These are phyloP conservation scores for Cyprinus carpio DNA, from an alignment of 2,113 vertebrate genomes.

Conservation along the genomic window DNA sequence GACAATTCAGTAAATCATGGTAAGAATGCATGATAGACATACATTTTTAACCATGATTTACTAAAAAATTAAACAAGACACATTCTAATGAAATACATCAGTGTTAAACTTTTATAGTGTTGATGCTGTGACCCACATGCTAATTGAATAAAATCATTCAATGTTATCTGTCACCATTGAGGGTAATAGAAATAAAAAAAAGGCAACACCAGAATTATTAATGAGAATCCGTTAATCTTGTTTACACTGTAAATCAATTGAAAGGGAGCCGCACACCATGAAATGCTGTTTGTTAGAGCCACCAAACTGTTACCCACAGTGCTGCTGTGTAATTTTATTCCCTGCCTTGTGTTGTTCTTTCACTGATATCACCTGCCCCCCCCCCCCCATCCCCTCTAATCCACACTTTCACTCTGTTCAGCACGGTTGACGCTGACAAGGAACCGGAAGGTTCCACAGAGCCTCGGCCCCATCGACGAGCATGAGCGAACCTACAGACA, in stretches of 20 bases:
- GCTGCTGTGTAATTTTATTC: slow-evolving; percentile 33
- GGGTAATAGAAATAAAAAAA: no score
- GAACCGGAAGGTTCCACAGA: slow-evolving; percentile 61
- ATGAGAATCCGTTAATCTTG: neutral
- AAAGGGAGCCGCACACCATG: neutral
- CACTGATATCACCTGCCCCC: slow-evolving; percentile 29
- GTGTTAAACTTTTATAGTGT: no score
- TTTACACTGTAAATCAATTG: neutral
- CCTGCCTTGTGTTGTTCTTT: slow-evolving; percentile 46
- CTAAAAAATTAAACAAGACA: no score
- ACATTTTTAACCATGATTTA: no score
- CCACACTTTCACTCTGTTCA: slow-evolving; percentile 54
- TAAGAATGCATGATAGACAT: no score
- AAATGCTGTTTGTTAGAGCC: neutral
- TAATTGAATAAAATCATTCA: no score
- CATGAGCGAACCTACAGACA: slow-evolving; percentile 59
- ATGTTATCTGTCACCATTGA: no score
- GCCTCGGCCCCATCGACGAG: slow-evolving; percentile 38
- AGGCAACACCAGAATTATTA: no score
- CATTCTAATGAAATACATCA: no score
- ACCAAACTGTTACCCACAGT: neutral
- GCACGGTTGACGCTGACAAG: slow-evolving; percentile 60
- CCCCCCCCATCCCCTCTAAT: slow-evolving; percentile 32
- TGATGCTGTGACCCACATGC: no score
- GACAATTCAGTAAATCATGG: no score